Percentiles rank a stretch among this genome's conserved stretches.
These are phyloP conservation scores for Geopemphigus sp. DNA, from an alignment of 1,140 invertebrate species.

Conservation along the genomic window DNA sequence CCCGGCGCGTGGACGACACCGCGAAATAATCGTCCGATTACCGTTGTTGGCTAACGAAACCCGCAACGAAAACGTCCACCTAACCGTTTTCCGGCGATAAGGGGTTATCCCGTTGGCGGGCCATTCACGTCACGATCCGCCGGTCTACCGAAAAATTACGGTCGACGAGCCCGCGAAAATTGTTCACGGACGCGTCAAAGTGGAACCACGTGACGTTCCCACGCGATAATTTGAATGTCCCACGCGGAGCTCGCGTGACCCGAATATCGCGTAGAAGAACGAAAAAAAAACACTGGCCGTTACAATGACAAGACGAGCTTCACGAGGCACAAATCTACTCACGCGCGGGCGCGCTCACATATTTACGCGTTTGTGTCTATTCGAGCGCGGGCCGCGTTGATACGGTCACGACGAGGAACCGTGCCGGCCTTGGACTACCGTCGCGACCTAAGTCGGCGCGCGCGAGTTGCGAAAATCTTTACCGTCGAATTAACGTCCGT, in stretches of 20 bases:
- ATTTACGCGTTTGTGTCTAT: neutral
- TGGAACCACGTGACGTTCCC: slow-evolving; percentile 27
- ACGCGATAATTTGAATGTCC: neutral
- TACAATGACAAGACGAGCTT: slow-evolving; percentile 18
- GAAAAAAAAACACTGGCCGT: neutral
- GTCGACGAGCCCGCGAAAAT: no score
- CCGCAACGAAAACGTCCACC: no score
- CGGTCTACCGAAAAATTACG: no score
- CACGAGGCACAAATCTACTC: no score
- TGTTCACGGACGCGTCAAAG: slow-evolving; percentile 21
- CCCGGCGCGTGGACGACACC: no score
- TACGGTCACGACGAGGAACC: slow-evolving; percentile 35
- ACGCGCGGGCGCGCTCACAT: no score
- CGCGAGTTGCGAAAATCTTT: slow-evolving; percentile 38
- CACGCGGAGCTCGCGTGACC: slow-evolving; percentile 33
- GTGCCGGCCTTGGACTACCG: slow-evolving; percentile 44
- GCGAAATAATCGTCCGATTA: no score
- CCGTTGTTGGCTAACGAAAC: no score
- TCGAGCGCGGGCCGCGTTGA: neutral
- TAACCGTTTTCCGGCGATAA: no score
- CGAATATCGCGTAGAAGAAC: slow-evolving; percentile 24
- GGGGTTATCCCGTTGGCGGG: no score
- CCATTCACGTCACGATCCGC: no score
- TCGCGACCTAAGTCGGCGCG: neutral
- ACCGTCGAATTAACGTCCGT: slow-evolving; percentile 1